A percentile compares a stretch with the other conserved stretches of the same genome.
These are phyloP conservation scores for Dynastes tityus DNA, from an alignment of 2,888 invertebrate genomes.

Conservation along the genomic window DNA sequence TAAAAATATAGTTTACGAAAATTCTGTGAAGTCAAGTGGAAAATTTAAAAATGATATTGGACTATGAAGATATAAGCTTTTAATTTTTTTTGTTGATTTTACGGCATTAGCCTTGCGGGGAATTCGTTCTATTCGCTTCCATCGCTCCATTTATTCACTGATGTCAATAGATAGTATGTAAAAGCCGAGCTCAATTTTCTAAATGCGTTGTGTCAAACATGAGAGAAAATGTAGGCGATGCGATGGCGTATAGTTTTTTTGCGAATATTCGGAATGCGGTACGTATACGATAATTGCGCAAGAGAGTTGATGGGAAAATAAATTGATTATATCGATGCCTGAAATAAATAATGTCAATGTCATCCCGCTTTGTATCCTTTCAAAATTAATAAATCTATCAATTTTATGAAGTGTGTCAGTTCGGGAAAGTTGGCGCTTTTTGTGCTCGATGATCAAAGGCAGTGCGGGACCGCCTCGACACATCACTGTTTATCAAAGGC, in stretches of 20 bases:
- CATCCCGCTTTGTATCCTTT: neutral
- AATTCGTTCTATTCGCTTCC: no score
- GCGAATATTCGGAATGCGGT: neutral
- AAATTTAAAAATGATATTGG: no score
- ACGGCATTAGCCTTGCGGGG: no score
- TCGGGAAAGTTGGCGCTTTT: slow-evolving; percentile 14
- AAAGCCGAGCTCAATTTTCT: no score
- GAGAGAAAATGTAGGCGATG: no score
- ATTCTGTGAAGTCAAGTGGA: no score
- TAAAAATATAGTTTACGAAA: no score
- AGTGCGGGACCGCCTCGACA: neutral
- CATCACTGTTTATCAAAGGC: slow-evolving; percentile 16
- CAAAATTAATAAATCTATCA: slow-evolving; percentile 24
- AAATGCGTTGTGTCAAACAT: no score
- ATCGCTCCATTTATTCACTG: no score
- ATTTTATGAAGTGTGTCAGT: neutral
- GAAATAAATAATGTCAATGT: slow-evolving; percentile 22
- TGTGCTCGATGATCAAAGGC: slow-evolving; percentile 4
- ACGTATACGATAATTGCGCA: neutral
- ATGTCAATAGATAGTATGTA: no score
- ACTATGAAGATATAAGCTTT: no score
- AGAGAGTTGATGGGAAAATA: neutral
- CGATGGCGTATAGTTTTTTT: neutral
- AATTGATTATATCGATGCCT: slow-evolving; percentile 8
- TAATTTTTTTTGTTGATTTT: no score